Percentiles rank a stretch among this genome's conserved stretches.
phyloP scores from a whole-genome alignment of 2,888 invertebrate genomes.

The Hesperia comma region DNA sequence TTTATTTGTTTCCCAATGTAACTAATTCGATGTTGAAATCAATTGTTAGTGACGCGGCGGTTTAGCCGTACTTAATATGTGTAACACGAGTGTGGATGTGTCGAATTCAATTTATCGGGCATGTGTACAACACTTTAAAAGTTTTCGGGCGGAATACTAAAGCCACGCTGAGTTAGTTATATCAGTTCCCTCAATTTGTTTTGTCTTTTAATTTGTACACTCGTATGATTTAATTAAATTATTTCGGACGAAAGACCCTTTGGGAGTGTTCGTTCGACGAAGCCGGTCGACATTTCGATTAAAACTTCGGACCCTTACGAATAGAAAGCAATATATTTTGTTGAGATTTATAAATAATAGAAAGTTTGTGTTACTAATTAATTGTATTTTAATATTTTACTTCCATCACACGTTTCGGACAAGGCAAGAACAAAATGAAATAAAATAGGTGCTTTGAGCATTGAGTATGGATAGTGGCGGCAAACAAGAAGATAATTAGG shows the following conservation, averaged over 20 bases:
- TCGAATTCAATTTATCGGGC: conserved; percentile 3
- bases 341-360: conserved; percentile 67
- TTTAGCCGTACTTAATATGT: no score
- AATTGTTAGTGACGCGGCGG: no score
- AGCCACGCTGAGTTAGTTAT: conserved; percentile 48
- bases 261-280: conserved; percentile 47
- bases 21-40: no score
- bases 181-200: conserved; percentile 55
- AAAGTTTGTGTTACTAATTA: no score
- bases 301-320: conserved; percentile 54
- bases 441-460: no score
- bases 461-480: no score
- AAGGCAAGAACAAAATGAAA: no score
- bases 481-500: no score
- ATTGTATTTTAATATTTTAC: no score
- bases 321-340: conserved; percentile 58
- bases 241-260: conserved; percentile 54
- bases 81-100: neutral
- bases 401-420: no score
- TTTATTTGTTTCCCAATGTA: no score
- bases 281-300: conserved; percentile 58
- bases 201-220: conserved; percentile 59
- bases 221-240: conserved; percentile 59
- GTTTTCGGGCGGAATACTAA: conserved; percentile 11
- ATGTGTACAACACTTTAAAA: conserved; percentile 9